These are phyloP conservation scores for Thereva unica DNA, from an alignment of 2,888 invertebrate genomes.

Conservation along the genomic window DNA sequence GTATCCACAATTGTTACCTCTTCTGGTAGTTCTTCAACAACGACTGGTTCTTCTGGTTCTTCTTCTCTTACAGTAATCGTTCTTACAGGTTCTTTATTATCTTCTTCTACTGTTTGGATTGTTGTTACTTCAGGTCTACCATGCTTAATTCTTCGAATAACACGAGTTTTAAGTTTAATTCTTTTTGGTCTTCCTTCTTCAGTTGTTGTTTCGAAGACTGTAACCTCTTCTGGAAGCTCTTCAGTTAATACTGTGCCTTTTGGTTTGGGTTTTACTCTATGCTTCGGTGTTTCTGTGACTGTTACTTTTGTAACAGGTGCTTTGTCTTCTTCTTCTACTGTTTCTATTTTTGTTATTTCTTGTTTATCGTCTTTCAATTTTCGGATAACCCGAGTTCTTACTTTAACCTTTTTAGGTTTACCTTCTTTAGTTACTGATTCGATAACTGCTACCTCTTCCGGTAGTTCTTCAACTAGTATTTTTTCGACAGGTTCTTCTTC, in stretches of 20 bases:
- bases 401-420: constrained; percentile 46
- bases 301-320: constrained; percentile 50
- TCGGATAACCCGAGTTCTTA: constrained; percentile 51
- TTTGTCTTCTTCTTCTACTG: constrained; percentile 55
- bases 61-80: constrained; percentile 52
- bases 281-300: constrained; percentile 42
- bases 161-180: constrained; percentile 53
- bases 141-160: constrained; percentile 46
- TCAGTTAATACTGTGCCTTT: constrained; percentile 34
- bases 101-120: constrained; percentile 50
- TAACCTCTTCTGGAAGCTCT: constrained; percentile 46
- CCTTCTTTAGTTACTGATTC: constrained; percentile 50
- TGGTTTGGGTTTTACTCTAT: constrained; percentile 35
- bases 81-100: constrained; percentile 49
- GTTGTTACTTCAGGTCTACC: constrained; percentile 49
- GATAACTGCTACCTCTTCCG: constrained; percentile 55
- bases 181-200: constrained; percentile 52
- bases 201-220: constrained; percentile 56
- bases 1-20: constrained; percentile 44
- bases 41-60: constrained; percentile 50
- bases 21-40: constrained; percentile 48
- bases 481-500: constrained; percentile 44
- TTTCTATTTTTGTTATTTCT: constrained; percentile 55
- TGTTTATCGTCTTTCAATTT: constrained; percentile 53
- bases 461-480: constrained; percentile 46